Evolutionary conservation across 2,797 vertebrate species (phyloP).

Genomic region (Varecia variegata): DNA sequence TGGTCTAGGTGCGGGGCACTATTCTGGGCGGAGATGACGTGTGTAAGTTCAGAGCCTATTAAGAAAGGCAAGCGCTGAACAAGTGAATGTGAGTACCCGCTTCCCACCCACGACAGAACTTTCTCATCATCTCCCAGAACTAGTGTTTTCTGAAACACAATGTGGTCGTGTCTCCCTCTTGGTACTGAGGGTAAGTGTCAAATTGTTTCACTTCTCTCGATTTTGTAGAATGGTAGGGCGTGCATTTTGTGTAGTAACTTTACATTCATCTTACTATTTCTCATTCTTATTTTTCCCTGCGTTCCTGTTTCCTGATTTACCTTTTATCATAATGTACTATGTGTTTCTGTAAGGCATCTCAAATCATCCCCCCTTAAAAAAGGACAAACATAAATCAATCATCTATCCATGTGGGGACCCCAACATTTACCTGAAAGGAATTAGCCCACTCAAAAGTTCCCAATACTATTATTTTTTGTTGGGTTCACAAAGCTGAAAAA

Average conservation of each 20-base stretch:
- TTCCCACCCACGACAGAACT: neutral
- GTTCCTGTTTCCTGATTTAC: neutral
- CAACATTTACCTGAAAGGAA: neutral
- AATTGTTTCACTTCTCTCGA: neutral
- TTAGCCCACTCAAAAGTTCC: neutral
- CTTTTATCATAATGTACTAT: neutral
- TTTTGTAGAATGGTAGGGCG: neutral
- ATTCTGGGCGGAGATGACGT: neutral
- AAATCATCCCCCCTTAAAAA: neutral
- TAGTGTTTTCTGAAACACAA: neutral
- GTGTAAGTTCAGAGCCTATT: neutral
- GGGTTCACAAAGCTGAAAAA: neutral
- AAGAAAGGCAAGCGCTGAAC: neutral
- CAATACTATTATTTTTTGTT: neutral
- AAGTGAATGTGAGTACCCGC: neutral
- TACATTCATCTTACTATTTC: neutral
- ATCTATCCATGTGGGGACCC: neutral
- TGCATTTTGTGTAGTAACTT: neutral
- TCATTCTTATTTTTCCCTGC: neutral
- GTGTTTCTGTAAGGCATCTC: neutral
- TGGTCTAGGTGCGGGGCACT: accelerated
- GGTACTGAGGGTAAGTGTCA: neutral
- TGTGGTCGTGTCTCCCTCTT: neutral
- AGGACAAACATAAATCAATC: neutral
- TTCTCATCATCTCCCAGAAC: neutral